Conservation (phyloP, 2,888 invertebrate species). For the Cantharis nigra region DNA sequence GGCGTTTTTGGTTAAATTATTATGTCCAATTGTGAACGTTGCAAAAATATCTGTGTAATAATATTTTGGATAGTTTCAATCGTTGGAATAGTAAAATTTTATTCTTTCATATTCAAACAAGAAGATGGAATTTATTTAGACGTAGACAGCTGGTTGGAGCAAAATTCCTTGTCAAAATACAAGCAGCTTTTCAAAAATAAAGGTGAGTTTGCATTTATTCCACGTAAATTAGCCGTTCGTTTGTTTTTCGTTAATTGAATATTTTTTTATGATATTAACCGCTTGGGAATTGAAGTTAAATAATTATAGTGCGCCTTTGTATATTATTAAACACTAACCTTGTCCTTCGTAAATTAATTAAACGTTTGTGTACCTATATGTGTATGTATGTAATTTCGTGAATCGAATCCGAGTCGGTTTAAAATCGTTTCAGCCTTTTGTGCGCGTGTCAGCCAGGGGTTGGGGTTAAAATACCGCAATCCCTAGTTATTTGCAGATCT, state of each 20-base stretch:
- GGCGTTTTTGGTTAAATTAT: slow-evolving; percentile 18
- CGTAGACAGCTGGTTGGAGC: slow-evolving; percentile 76
- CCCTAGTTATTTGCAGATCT: slow-evolving; percentile 18
- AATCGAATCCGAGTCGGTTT: slow-evolving; percentile 19
- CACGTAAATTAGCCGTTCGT: not conserved
- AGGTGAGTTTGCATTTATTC: slow-evolving; percentile 62
- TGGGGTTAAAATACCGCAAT: slow-evolving; percentile 29
- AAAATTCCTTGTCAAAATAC: slow-evolving; percentile 72
- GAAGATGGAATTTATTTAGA: slow-evolving; percentile 54
- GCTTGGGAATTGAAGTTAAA: not conserved
- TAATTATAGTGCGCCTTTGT: not conserved
- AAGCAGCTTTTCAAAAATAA: slow-evolving; percentile 71
- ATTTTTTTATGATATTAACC: not conserved
- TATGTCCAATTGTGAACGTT: slow-evolving; percentile 49
- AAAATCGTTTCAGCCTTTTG: slow-evolving; percentile 17
- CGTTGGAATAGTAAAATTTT: slow-evolving; percentile 56
- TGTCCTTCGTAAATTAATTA: not conserved
- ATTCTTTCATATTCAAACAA: slow-evolving; percentile 56
- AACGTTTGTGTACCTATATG: not conserved
- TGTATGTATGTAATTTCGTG: not conserved
- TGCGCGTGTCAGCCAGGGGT: slow-evolving; percentile 23
- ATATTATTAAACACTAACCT: not conserved
- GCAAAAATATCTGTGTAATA: slow-evolving; percentile 57
- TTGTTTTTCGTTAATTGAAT: not conserved
- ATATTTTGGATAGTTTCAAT: slow-evolving; percentile 59